Base-by-base conservation (phyloP, 2,113 vertebrate genomes). In the Lipophrys pholis region DNA sequence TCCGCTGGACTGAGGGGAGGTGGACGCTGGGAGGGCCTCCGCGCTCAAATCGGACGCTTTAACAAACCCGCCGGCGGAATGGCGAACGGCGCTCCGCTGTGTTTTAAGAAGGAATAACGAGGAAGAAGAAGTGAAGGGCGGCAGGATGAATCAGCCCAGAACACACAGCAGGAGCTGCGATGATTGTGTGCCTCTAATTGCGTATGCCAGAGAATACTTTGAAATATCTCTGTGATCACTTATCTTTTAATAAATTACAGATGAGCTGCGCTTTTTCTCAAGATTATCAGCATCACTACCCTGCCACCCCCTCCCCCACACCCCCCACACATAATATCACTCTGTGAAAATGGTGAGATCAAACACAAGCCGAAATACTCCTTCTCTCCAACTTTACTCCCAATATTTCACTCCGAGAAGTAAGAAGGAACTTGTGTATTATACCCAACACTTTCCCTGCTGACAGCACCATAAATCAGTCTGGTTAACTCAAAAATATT, bases 1-100 rank as follows among this genome's bases (percentile, higher is more conserved):
- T 90, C 84, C 82, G 73, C 74, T 89, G 87, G 85, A 89, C 82
- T 62, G 75, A 84, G 72, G 78, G 76, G 71, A 80, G 87, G 66
- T 86, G 82, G 88, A 90, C 76, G 85, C 53, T 81, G 65, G 76
- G 41, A 73, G 79, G 75, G 67, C 72, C 65, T 2, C 21, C 21
- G 21, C 21, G 21, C 21, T 30, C 2, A 30, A 30, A 30, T 4
- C 21, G 21, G 21, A 30, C 21, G 21, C 21, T 30, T 30, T 30
- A 30, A 30, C 21, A 4, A 30, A 30, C 21, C 21, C 21, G 21
- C 21, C 21, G 21, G 21, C 21, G 21, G 21, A 30, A 30, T 30
- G 21, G 21, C 21, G 21, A 30, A 30, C 21, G 21, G 21, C 21
- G 21, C 21, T 30, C 21, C 21, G 21, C 21, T 30, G 21, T 30